These are phyloP conservation scores for Osmerus eperlanus DNA, from an alignment of 2,113 vertebrate species.

Conservation along the genomic window DNA sequence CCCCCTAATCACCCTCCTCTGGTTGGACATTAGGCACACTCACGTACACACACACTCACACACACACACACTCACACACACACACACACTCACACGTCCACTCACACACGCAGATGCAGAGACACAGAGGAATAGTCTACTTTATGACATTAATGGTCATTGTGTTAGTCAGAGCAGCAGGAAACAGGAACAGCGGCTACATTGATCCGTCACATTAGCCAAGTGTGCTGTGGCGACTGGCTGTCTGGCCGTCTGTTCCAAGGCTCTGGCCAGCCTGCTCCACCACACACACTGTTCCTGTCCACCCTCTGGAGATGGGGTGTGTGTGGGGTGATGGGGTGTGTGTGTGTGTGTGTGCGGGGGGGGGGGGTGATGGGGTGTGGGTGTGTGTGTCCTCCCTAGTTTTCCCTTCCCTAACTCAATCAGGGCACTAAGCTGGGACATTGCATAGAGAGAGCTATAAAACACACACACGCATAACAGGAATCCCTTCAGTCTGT, in stretches of 20 bases:
- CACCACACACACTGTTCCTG: neutral
- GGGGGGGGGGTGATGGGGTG: neutral
- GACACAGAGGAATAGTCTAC: constrained; percentile 4
- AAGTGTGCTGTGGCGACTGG: constrained; percentile 23
- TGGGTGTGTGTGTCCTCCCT: constrained; percentile 7
- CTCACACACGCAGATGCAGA: neutral
- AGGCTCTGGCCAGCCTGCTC: neutral
- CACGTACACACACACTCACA: neutral
- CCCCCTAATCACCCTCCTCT: constrained; percentile 14
- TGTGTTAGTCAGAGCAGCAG: constrained; percentile 22
- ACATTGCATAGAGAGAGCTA: constrained; percentile 40
- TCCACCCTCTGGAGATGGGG: neutral
- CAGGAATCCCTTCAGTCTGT: constrained; percentile 54
- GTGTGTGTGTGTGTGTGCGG: neutral
- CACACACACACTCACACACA: constrained; percentile 12
- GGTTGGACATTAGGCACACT: constrained; percentile 1
- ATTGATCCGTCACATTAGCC: constrained; percentile 50
- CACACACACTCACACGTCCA: neutral
- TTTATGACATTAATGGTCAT: constrained; percentile 21
- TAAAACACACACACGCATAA: constrained; percentile 39
- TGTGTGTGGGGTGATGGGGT: neutral
- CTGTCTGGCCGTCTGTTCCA: constrained; percentile 24
- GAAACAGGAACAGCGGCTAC: constrained; percentile 15
- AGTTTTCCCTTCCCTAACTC: constrained; percentile 51
- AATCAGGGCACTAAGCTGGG: constrained; percentile 63